Conservation (phyloP, 2,113 vertebrate species). For the Sphaerodactylus townsendi region DNA sequence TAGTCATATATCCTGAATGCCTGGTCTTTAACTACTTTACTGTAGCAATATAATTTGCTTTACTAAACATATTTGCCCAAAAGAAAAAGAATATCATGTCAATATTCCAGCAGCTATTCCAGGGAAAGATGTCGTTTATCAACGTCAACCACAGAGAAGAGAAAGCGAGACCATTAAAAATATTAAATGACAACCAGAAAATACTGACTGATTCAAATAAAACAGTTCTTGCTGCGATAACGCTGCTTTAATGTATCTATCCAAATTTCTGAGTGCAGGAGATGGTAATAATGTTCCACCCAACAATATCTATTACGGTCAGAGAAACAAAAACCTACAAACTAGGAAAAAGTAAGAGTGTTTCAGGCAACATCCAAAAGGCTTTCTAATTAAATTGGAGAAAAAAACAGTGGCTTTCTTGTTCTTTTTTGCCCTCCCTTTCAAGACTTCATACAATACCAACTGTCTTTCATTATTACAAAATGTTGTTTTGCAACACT, state of each 20-base stretch:
- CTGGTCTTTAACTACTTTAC: not conserved
- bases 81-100: not conserved
- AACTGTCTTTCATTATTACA: conserved; percentile 59
- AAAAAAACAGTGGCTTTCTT: too few relatives aligned
- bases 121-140: not conserved
- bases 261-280: conserved; percentile 12
- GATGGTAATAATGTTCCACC: not conserved
- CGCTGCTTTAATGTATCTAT: not conserved
- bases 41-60: not conserved
- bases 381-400: conserved; percentile 41
- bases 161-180: not conserved
- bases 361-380: conserved; percentile 47
- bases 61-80: not conserved
- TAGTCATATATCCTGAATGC: too few relatives aligned
- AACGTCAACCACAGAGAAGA: not conserved
- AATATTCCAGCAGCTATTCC: not conserved
- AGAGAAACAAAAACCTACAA: conserved; percentile 47
- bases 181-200: too few relatives aligned
- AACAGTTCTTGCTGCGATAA: too few relatives aligned
- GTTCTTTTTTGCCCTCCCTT: conserved; percentile 60
- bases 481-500: conserved; percentile 49
- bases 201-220: not conserved
- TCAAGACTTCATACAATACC: conserved; percentile 41
- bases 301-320: conserved; percentile 44
- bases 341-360: conserved; percentile 42